Evolutionary conservation across 2,113 vertebrate genomes (phyloP), one percentile per base, ranked within the genome.

Genomic region (Ploceus nigricollis): DNA sequence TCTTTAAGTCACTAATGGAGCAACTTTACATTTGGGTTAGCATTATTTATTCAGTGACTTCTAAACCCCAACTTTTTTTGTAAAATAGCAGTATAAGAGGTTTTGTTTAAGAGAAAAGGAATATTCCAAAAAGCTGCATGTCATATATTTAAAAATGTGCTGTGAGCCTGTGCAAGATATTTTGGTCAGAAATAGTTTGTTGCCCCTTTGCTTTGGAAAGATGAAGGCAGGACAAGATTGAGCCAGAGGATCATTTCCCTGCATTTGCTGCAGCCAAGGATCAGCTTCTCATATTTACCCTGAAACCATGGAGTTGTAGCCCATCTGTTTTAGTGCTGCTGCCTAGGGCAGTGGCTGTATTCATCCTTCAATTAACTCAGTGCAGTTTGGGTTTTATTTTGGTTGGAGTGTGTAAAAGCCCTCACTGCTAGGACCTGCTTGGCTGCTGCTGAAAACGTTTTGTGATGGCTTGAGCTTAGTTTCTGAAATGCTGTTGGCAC

Each of bases 301-400:
- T 76, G 86, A 92, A 96, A 90, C 79, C 51, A 6, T 19, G 47
- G 40, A 33, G 9, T 28, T 71, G 77, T 24, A 82, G 72, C 63
- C 92, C 83, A 69, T 96, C 86, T 96, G 93, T 30, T 93, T 78
- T 60, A 71, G 45, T 71, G 4, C 51, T 1, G 6, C 79, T 89
- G 95, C 90, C 90, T 66, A 10, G 50, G 94, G 94, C 33, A 1
- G 64, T 92, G 93, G n/a, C 56, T 90, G 54, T 47, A 66, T 92
- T 88, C 84, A 68, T 86, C 64, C 47, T 78, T 93, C 87, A 92
- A 76, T 97, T 93, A 82, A 87, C 68, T 81, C 90, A 51, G 33
- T 88, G 77, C 77, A 71, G 15, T 81, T 90, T 68, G 80, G 81
- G 65, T 92, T 96, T 87, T 92, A 47, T 91, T 95, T 95, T 94